Conservation (phyloP, 2,888 invertebrate genomes). For the Tiphia femorata region DNA sequence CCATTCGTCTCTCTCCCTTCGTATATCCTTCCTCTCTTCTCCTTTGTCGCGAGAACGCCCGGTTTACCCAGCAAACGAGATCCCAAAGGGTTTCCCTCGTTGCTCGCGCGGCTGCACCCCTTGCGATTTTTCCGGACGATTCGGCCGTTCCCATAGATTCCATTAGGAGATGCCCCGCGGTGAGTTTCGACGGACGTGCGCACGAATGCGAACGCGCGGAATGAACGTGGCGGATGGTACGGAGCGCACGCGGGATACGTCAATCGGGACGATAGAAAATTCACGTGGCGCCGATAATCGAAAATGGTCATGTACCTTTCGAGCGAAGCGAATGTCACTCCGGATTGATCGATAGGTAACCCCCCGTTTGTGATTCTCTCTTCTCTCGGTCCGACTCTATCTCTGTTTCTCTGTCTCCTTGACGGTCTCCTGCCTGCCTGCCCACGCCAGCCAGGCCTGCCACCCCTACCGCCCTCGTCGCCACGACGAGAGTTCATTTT, state of each 20-base stretch:
- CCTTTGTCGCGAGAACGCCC: conserved; percentile 29
- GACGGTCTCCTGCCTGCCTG: neutral
- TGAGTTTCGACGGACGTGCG: neutral
- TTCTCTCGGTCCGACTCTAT: neutral
- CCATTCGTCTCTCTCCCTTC: conserved; percentile 1
- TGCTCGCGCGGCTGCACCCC: neutral
- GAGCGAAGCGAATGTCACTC: conserved; percentile 26
- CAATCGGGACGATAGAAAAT: conserved; percentile 16
- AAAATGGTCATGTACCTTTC: conserved; percentile 21
- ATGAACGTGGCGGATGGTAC: too few relatives aligned
- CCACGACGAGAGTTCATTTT: too few relatives aligned
- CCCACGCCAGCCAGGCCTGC: too few relatives aligned
- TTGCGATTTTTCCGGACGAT: conserved; percentile 25
- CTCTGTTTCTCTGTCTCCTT: neutral
- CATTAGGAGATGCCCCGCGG: conserved; percentile 22
- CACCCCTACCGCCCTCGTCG: too few relatives aligned
- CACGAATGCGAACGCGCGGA: neutral
- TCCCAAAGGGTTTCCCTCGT: conserved; percentile 28
- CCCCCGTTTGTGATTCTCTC: neutral
- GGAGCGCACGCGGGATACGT: conserved; percentile 27
- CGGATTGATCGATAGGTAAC: conserved; percentile 32
- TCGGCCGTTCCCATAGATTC: conserved; percentile 21
- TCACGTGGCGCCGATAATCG: conserved; percentile 27
- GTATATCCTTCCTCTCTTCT: neutral
- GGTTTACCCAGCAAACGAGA: conserved; percentile 44